These are phyloP conservation scores for Chloroceryle inda DNA, from an alignment of 2,797 vertebrate genomes.

Conservation along the genomic window DNA sequence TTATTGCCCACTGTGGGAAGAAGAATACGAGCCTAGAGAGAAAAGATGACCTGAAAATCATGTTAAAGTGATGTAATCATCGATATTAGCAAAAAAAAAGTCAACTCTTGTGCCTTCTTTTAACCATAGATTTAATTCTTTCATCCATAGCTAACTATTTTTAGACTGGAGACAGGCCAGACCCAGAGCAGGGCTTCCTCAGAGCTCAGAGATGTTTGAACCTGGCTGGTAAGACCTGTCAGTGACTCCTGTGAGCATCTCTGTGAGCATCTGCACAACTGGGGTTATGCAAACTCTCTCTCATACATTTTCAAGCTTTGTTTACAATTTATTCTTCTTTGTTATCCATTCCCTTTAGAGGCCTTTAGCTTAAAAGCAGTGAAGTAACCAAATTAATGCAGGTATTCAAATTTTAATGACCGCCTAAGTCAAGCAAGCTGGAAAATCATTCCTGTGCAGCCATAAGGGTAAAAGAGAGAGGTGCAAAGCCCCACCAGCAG, in stretches of 20 bases:
- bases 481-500: constrained; percentile 30
- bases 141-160: neutral
- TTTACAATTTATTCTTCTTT: neutral
- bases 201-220: neutral
- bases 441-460: constrained; percentile 42
- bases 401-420: constrained; percentile 66
- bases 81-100: neutral
- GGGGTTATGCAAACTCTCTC: neutral
- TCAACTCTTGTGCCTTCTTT: neutral
- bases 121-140: neutral
- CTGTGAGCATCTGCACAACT: neutral
- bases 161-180: neutral
- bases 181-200: neutral
- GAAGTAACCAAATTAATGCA: constrained; percentile 32
- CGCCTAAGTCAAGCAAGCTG: constrained; percentile 32
- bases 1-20: constrained; percentile 4
- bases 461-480: constrained; percentile 45
- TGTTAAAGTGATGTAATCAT: neutral
- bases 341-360: neutral
- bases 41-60: neutral
- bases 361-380: constrained; percentile 14
- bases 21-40: neutral
- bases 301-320: neutral
- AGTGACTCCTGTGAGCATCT: neutral
- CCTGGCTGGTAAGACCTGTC: neutral